These are phyloP conservation scores for Aplysina aerophoba DNA, from an alignment of 37 sponge, comb jelly and placozoan species.

Conservation along the genomic window DNA sequence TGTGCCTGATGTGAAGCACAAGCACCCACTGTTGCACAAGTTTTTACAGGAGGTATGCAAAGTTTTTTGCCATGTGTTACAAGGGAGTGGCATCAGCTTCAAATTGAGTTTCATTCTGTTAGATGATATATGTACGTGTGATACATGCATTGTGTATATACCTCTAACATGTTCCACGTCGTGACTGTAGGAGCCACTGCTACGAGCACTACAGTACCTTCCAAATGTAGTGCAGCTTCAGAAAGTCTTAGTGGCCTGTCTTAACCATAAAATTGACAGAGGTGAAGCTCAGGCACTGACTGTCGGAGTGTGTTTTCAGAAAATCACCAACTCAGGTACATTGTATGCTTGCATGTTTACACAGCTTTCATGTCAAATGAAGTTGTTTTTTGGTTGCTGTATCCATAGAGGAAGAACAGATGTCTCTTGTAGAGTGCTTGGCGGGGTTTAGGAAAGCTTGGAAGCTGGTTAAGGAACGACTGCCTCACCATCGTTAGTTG, in stretches of 20 bases:
- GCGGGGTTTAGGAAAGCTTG: slow-evolving; percentile 62
- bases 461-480: slow-evolving; percentile 55
- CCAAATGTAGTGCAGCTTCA: slow-evolving; percentile 75
- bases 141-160: too few species aligned
- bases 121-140: too few species aligned
- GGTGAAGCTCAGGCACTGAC: slow-evolving; percentile 46
- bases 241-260: slow-evolving; percentile 41
- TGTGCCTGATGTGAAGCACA: slow-evolving; percentile 23
- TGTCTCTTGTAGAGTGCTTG: slow-evolving; percentile 28
- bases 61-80: too few species aligned
- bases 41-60: slow-evolving; percentile 61
- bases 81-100: too few species aligned
- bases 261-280: slow-evolving; percentile 49
- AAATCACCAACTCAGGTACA: slow-evolving; percentile 1
- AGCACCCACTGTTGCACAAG: slow-evolving; percentile 55
- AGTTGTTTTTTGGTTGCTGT: not conserved
- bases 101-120: too few species aligned
- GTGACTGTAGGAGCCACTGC: slow-evolving; percentile 49
- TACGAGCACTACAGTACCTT: slow-evolving; percentile 75
- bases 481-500: slow-evolving; percentile 54
- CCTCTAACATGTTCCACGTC: not conserved
- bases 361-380: not conserved
- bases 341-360: not conserved
- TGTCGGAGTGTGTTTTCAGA: slow-evolving; percentile 46
- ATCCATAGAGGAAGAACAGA: slow-evolving; percentile 37